Evolutionary conservation across 2,888 invertebrate genomes (phyloP), one percentile per base, ranked within the genome.

Genomic region (Gnatocerus cornutus): DNA sequence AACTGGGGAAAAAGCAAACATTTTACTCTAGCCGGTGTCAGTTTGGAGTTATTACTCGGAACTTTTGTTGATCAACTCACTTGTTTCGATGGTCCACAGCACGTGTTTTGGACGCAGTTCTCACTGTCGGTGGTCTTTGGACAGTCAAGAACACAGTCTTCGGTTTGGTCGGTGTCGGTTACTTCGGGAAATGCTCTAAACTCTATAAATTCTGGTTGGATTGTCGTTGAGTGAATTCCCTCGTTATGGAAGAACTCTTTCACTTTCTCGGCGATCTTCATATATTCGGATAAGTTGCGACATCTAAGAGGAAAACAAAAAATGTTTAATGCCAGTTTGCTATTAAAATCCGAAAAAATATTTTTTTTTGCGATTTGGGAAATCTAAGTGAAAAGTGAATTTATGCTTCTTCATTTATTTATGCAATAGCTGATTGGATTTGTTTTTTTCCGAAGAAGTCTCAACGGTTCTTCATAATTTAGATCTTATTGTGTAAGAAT

Each of bases 161-260:
- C 86, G 84, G 91, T 83, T 87, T 87, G 27, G 84, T 84, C 74
- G 87, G 84, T 78, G 86, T 86, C 77, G 87, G 87, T 84, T 86
- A 86, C 70, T 27, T 76, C 85, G 78, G 75, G 87, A 83, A 72
- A 85, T 80, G 78, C 87, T 78, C 78, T 91, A 79, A 94, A 89
- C 83, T 98, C 97, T 56, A 96, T 92, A 84, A 98, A 98, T 86
- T 99, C 99, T 0, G 98, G 98, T 83, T 99, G 98, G 82, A 99
- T 98, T 29, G 99, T 99, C 14, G 98, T 98, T 43, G 98, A 98
- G 85, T 99, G 99, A 77, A 99, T 98, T 55, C 98, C 98, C 85
- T 98, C 97, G 82, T 98, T 95, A 85, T 99, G 99, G 86, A 99
- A 98, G 87, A 98, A 96, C 82, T 96, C 94, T 85, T 98, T 99